Base-by-base conservation (phyloP, 2,888 invertebrate species). In the Limnephilus marmoratus region DNA sequence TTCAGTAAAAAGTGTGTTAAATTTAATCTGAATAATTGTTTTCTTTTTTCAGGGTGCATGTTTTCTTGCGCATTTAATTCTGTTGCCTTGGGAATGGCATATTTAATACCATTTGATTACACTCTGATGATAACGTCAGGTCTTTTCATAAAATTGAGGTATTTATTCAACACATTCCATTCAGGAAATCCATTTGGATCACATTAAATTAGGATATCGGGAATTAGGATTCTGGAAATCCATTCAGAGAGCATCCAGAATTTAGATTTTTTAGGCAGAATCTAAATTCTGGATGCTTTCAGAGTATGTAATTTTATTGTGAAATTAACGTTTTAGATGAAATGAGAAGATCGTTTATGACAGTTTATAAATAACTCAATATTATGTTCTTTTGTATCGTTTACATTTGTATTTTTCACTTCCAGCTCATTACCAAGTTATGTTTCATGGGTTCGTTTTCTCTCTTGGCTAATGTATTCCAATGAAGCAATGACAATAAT, bases 101-200 rank as follows among this genome's bases (percentile, higher is more conserved):
- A 98, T 94, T 96, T 98, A 90, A 98, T 98, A 93, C 98, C 98
- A 0, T 98, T 98, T 94, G 98, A 98, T 95, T 98, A 98, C 94
- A 96, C 98, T 15, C 96, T 98, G 92, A 98, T 98, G 98, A 97
- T 98, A 94, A 98, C 98, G 1, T 98, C 98, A 90, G 98, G 98
- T 41, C 96, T 98, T 82, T 98, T 98, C 94, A 96, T 98, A 88
- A 98, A 97, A 95, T 96, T 98, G 93, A 97, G 97, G 98, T 98
- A 96, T 37, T 80, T 87, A 90, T 90, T 45, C 24, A 87, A 31
- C 34, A 49, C 13, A 18, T 80, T 88, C 12, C 18, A 87, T 13
- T 29, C 37, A 85, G 13, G 29, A 81, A 81, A 81, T 90, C 18
- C 5, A 83, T 49, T 11, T 9, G 37, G 53, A 13, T 18, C 18